These are phyloP conservation scores for Hyppa rectilinea DNA, from an alignment of 2,888 invertebrate genomes.

Conservation along the genomic window DNA sequence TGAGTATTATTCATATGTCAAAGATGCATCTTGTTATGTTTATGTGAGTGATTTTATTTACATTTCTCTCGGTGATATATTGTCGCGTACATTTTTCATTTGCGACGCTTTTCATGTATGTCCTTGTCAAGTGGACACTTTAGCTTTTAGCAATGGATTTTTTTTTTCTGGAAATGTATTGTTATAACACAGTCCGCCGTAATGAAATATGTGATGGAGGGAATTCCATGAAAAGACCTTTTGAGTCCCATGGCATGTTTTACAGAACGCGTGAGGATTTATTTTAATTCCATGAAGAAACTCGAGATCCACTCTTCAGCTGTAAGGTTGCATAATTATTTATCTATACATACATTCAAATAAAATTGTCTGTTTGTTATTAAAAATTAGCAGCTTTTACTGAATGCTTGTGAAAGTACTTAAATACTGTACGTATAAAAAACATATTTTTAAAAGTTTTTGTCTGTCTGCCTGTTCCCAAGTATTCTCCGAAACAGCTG, in stretches of 20 bases:
- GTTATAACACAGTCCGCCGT: constrained; percentile 38
- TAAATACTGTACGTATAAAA: no score
- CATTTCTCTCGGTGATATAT: constrained; percentile 68
- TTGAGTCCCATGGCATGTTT: background rate
- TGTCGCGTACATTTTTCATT: constrained; percentile 69
- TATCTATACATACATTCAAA: no score
- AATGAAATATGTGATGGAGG: constrained; percentile 45
- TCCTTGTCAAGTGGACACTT: constrained; percentile 69
- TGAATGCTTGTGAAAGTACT: no score
- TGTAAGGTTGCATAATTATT: constrained; percentile 2
- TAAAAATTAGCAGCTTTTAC: no score
- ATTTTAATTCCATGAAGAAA: constrained; percentile 26
- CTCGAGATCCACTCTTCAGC: background rate
- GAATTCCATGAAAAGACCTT: constrained; percentile 17
- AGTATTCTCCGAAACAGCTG: no score
- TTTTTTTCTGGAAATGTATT: constrained; percentile 55
- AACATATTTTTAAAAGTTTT: no score
- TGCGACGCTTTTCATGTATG: constrained; percentile 65
- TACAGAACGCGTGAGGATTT: background rate
- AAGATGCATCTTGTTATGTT: constrained; percentile 63
- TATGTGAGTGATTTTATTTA: constrained; percentile 69
- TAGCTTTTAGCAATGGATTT: constrained; percentile 47
- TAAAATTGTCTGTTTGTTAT: no score
- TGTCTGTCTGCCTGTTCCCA: no score
- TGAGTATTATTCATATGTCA: constrained; percentile 47